Conservation (phyloP, 2,113 vertebrate genomes). For the Etheostoma spectabile region DNA sequence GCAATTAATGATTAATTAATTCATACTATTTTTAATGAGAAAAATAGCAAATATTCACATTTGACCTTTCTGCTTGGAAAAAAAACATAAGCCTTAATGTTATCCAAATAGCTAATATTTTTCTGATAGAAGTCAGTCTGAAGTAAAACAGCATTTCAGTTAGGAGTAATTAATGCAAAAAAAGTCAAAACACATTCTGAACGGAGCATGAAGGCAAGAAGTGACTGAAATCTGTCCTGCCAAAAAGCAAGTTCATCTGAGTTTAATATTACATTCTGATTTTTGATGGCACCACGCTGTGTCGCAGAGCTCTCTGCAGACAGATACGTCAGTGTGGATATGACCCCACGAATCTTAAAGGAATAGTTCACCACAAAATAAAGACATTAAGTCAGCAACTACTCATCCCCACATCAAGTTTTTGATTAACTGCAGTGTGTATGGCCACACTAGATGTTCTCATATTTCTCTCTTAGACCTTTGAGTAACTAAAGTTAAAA, state of each 20-base stretch:
- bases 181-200: constrained; percentile 51
- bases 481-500: no score
- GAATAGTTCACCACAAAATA: constrained; percentile 53
- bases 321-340: not conserved
- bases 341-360: constrained; percentile 28
- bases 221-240: constrained; percentile 34
- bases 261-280: constrained; percentile 68
- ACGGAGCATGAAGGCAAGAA: constrained; percentile 54
- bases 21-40: not conserved
- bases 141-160: constrained; percentile 8
- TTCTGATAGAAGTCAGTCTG: not conserved
- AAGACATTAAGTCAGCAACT: not conserved
- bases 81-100: not conserved
- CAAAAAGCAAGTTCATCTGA: constrained; percentile 19
- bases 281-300: not conserved
- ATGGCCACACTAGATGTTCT: not conserved
- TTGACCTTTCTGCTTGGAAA: not conserved
- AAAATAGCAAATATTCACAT: not conserved
- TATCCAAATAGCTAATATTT: not conserved
- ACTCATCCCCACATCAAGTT: not conserved
- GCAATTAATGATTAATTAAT: not conserved
- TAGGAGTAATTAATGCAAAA: constrained; percentile 17
- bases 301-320: constrained; percentile 6
- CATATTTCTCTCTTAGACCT: not conserved
- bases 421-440: not conserved